These are phyloP conservation scores for Anoplius nigerrimus DNA, from an alignment of 2,888 invertebrate species.

Conservation along the genomic window DNA sequence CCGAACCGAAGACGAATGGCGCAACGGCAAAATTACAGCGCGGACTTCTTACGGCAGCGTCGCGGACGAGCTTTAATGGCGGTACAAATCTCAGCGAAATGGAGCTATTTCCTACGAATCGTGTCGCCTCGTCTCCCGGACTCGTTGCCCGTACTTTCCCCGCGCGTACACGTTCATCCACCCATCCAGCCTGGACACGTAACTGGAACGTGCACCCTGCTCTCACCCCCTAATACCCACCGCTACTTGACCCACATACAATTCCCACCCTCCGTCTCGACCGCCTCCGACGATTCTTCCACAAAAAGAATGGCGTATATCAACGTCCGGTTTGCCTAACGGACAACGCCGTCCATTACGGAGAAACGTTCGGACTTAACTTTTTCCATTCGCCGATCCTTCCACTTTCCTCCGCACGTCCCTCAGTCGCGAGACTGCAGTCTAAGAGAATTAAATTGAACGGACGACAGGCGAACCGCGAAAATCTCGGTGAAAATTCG, in stretches of 20 bases:
- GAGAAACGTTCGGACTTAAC: conserved; percentile 23
- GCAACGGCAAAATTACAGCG: conserved; percentile 37
- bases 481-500: neutral
- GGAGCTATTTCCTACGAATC: conserved; percentile 55
- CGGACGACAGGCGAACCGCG: neutral
- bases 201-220: conserved; percentile 13
- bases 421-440: too few relatives aligned
- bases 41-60: conserved; percentile 41
- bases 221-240: conserved; percentile 4
- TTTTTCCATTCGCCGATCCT: neutral
- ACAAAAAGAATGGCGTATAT: conserved; percentile 42
- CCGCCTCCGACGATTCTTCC: neutral
- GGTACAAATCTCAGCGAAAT: conserved; percentile 63
- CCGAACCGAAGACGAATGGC: conserved; percentile 22
- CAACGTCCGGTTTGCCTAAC: conserved; percentile 45
- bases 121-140: conserved; percentile 24
- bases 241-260: conserved; percentile 27
- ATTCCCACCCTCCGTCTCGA: neutral
- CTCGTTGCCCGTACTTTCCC: neutral
- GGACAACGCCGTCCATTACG: conserved; percentile 35
- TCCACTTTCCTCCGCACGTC: too few relatives aligned
- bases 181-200: too few relatives aligned
- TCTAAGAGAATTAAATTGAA: neutral
- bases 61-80: conserved; percentile 56
- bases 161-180: conserved; percentile 15